Conservation (phyloP, 37 sponge, comb jelly and placozoan genomes). For the Hormiphora californensis region DNA sequence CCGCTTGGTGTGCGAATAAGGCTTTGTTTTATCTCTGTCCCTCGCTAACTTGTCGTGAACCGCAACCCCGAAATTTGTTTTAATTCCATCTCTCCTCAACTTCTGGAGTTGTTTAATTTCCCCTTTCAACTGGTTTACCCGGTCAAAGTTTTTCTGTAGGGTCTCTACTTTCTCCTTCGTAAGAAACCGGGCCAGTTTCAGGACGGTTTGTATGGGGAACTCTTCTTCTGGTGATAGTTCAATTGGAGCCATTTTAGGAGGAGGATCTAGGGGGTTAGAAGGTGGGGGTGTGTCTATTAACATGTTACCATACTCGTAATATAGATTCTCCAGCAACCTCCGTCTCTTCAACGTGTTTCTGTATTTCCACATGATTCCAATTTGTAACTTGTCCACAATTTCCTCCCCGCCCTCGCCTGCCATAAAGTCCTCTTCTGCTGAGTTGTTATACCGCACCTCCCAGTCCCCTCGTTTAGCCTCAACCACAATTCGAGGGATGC, state of each 20-base stretch:
- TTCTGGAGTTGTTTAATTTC: background rate
- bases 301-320: slow-evolving; percentile 15
- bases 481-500: background rate
- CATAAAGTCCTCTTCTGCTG: slow-evolving; percentile 48
- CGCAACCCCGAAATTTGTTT: slow-evolving; percentile 4
- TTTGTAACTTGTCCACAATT: background rate
- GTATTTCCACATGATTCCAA: slow-evolving; percentile 40
- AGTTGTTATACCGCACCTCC: slow-evolving; percentile 18
- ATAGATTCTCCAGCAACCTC: slow-evolving; percentile 40
- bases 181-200: slow-evolving; percentile 18
- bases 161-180: background rate
- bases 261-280: slow-evolving; percentile 23
- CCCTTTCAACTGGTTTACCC: slow-evolving; percentile 1
- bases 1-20: background rate
- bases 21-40: background rate
- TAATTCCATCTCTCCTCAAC: background rate
- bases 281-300: slow-evolving; percentile 34
- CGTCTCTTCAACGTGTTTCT: background rate
- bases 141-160: background rate
- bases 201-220: slow-evolving; percentile 31
- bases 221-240: too few species aligned
- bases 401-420: slow-evolving; percentile 30
- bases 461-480: slow-evolving; percentile 35
- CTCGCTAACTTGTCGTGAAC: background rate
- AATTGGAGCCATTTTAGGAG: too few species aligned